phyloP scores from a whole-genome alignment of 2,797 vertebrate genomes.

The Microctenopoma stevenorrisi region DNA sequence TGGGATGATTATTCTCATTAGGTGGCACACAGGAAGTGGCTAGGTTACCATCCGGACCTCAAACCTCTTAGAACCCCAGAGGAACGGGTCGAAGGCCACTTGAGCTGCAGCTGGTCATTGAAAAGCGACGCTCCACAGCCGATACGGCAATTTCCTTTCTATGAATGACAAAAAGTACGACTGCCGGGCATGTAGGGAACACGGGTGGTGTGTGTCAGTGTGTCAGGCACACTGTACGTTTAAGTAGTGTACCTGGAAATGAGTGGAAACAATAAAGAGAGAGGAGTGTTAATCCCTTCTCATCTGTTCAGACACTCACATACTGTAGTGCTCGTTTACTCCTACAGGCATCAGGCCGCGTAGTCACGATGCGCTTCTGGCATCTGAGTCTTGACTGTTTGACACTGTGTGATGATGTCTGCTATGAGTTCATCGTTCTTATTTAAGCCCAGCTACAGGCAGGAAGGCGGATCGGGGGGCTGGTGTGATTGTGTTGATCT shows the following conservation, averaged over 20 bases:
- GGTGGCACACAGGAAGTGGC: slow-evolving; percentile 58
- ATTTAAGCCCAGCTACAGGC: background rate
- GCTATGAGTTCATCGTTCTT: slow-evolving; percentile 5
- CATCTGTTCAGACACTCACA: slow-evolving; percentile 49
- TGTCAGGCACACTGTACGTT: slow-evolving; percentile 34
- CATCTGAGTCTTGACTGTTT: slow-evolving; percentile 17
- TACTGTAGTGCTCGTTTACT: slow-evolving; percentile 35
- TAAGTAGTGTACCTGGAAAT: slow-evolving; percentile 45
- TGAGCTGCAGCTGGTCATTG: slow-evolving; percentile 73
- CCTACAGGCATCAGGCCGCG: slow-evolving; percentile 3
- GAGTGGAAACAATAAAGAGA: slow-evolving; percentile 25
- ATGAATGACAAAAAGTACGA: slow-evolving; percentile 37
- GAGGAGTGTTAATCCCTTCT: slow-evolving; percentile 18
- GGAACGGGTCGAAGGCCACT: slow-evolving; percentile 68
- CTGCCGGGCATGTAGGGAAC: slow-evolving; percentile 26
- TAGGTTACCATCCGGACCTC: slow-evolving; percentile 52
- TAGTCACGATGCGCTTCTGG: slow-evolving; percentile 4
- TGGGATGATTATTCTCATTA: slow-evolving; percentile 46
- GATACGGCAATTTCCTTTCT: slow-evolving; percentile 39
- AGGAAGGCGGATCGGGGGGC: background rate
- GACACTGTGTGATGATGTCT: slow-evolving; percentile 13
- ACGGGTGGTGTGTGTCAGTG: slow-evolving; percentile 40
- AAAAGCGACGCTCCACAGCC: slow-evolving; percentile 60
- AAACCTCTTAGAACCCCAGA: slow-evolving; percentile 47
- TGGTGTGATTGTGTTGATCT: slow-evolving; percentile 4